phyloP scores from a whole-genome alignment of 2,113 vertebrate genomes.

The Oncorhynchus mykiss region DNA sequence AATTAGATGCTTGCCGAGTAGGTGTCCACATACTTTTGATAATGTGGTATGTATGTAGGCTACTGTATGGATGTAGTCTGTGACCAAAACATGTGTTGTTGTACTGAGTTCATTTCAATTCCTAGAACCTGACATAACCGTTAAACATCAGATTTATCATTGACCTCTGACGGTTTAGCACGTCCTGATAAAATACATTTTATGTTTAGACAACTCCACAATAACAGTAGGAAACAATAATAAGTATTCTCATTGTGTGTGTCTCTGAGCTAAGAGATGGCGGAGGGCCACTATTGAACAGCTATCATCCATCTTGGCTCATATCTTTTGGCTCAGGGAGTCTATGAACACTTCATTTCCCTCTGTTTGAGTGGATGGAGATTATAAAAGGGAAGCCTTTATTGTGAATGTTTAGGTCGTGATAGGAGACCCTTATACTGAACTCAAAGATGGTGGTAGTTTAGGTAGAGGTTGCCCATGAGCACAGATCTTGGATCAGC shows the following conservation, averaged over 20 bases:
- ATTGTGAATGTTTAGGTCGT: conserved; percentile 3
- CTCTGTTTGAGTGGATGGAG: conserved; percentile 27
- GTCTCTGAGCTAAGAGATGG: conserved; percentile 46
- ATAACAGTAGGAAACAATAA: conserved; percentile 57
- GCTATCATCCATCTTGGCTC: conserved; percentile 61
- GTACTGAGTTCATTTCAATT: conserved; percentile 5
- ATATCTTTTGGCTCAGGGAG: too few relatives aligned
- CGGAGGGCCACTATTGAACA: conserved; percentile 60
- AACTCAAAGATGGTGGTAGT: not conserved
- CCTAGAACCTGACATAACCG: conserved; percentile 17
- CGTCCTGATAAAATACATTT: conserved; percentile 42
- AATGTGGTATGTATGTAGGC: too few relatives aligned
- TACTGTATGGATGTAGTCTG: too few relatives aligned
- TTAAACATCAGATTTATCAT: conserved; percentile 31
- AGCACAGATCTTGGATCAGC: not conserved
- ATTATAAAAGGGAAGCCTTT: not conserved
- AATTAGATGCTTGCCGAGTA: too few relatives aligned
- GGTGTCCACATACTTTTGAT: too few relatives aligned
- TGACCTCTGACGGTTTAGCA: conserved; percentile 39
- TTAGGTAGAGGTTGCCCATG: not conserved
- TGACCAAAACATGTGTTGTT: too few relatives aligned
- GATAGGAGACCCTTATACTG: conserved; percentile 23
- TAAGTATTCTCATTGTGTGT: conserved; percentile 45
- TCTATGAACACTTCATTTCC: too few relatives aligned
- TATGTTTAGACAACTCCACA: conserved; percentile 47